Evolutionary conservation across 2,888 invertebrate genomes (phyloP), one percentile per base, ranked within the genome.

Genomic region (Mactromeris polynyma): DNA sequence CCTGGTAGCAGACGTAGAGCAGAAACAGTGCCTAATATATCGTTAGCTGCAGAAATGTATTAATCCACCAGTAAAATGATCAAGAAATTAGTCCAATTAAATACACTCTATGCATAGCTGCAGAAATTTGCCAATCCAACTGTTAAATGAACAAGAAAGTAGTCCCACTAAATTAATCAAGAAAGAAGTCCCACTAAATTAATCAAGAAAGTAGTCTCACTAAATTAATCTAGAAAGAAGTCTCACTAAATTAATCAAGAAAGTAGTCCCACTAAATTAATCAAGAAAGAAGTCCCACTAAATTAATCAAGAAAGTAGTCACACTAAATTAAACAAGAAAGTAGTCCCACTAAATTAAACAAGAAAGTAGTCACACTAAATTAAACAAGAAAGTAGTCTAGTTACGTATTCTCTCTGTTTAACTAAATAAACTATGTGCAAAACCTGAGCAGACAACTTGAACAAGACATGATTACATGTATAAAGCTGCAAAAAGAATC

Each of bases 361-460:
- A 31, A 69, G 69, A 33, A 69, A 69, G 14, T 69, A 69, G 69
- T 69, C 17, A 31, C 33, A 69, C 9, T 31, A 73, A 19, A 3
- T 33, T 73, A 58, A 33, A 14, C 31, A 36, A 73, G 73, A 73
- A 73, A 73, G 73, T 73, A 73, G 73, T 73, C 73, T 19, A n/a
- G n/a, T n/a, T n/a, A n/a, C n/a, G n/a, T n/a, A n/a, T n/a, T n/a
- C n/a, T n/a, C n/a, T n/a, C n/a, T n/a, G n/a, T n/a, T n/a, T n/a
- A n/a, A 36, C 19, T 73, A 36, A 73, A 73, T 9, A 33, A 64
- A 73, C 19, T 73, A 73, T 73, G 73, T 73, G 73, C 73, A 73
- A 73, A 36, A 73, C 73, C 73, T 73, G 73, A 73, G 73, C 73
- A 33, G 73, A 73, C 58, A 73, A 73, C 73, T 73, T 73, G 73